Evolutionary conservation across 2,888 invertebrate species (phyloP).

Genomic region (Noctua fimbriata): DNA sequence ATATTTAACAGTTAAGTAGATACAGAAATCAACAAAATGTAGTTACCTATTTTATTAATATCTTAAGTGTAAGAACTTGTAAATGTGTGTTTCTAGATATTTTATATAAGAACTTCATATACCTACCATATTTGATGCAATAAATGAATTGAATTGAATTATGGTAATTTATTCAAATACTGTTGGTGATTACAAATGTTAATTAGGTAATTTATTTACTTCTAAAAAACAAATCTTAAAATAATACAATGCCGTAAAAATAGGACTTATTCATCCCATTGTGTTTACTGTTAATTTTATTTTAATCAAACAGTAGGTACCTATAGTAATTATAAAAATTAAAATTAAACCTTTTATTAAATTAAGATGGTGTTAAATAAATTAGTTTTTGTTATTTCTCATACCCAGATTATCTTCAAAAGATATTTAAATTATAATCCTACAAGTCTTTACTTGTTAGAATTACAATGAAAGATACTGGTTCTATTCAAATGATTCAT

Average conservation of each 20-base stretch:
- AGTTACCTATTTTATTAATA: too few relatives aligned
- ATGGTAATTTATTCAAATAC: conserved; percentile 1
- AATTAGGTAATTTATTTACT: not conserved
- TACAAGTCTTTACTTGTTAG: not conserved
- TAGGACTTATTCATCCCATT: not conserved
- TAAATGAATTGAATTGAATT: too few relatives aligned
- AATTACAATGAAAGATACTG: not conserved
- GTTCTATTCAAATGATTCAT: not conserved
- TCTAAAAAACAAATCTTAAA: not conserved
- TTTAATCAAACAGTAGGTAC: not conserved
- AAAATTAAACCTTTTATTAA: not conserved
- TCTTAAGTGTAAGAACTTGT: too few relatives aligned
- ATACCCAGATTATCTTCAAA: not conserved
- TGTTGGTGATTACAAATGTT: not conserved
- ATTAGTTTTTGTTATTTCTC: not conserved
- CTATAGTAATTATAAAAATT: not conserved
- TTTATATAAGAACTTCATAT: too few relatives aligned
- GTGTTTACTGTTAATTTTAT: not conserved
- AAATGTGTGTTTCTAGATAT: too few relatives aligned
- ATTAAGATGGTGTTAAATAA: not conserved
- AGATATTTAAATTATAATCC: not conserved
- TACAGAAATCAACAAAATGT: too few relatives aligned
- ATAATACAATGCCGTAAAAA: not conserved
- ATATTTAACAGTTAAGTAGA: too few relatives aligned
- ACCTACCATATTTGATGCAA: too few relatives aligned